Base-by-base conservation (phyloP, 23 tunicate species). In the Phallusia fumigata region DNA sequence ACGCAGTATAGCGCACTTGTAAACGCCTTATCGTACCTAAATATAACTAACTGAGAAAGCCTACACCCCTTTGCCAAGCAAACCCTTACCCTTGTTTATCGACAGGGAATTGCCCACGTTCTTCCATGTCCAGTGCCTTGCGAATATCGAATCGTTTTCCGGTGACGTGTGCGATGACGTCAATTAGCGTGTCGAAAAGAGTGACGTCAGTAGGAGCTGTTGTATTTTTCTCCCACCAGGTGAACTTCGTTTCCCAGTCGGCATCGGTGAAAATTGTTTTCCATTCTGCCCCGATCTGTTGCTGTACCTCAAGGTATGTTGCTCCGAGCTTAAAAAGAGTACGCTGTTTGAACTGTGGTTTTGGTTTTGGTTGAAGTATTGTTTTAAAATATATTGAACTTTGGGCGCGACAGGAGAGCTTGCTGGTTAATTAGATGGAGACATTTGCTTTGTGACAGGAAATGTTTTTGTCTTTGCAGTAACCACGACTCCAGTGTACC, bases 241-340 rank as follows among this genome's bases (percentile, higher is more conserved):
- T 49, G 19, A 91, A 79, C 79, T 83, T 82, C 12, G 96, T 91
- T 35, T 84, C 84, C 96, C 96, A 91, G 73, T 86, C 87, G 21
- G 96, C 87, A 52, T 91, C 96, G 28, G 84, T 91, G 81, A 24
- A 86, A 5, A 69, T 24, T 22, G 90, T 73, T 52, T 33, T 34
- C 96, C 96, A 91, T 10, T 19, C 65, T 21, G 47, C 51, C 16
- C 22, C 79, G 32, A 82, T 88, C 11, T 36, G 30, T 72, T 84
- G 80, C 33, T 86, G 88, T 13, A 91, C 87, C 72, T 91, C 96
- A 18, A 91, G 78, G 45, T 91, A 91, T 22, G 96, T 91, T 21
- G 80, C 36, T 6, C 88, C 96, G 0, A 91, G 82, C 96, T 91
- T 81, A 19, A 76, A n/a, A 79, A n/a, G n/a, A n/a, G n/a, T n/a